Percentiles rank a stretch among this genome's conserved stretches.
Evolutionary conservation across 1,140 invertebrate genomes (phyloP).

Genomic region (Orchesella cincta): DNA sequence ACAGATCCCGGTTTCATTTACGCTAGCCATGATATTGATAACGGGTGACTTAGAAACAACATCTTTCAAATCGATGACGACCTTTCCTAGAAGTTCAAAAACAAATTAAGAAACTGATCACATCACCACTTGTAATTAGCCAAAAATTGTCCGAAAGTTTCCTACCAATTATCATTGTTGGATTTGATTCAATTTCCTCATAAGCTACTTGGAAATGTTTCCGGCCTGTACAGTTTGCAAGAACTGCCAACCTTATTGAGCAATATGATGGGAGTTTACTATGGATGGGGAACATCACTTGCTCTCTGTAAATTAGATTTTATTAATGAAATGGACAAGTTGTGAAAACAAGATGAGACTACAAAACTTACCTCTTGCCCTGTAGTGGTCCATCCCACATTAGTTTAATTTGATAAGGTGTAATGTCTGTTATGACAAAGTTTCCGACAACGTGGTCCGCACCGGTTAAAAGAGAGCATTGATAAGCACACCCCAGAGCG

Average conservation of each 20-base stretch:
- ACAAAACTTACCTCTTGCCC: slow-evolving; percentile 62
- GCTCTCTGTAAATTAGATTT: slow-evolving; percentile 60
- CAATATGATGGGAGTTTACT: slow-evolving; percentile 86
- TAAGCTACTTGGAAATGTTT: too few relatives aligned
- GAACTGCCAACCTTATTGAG: slow-evolving; percentile 75
- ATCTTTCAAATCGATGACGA: slow-evolving; percentile 78
- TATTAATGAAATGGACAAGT: slow-evolving; percentile 21
- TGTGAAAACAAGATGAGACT: too few relatives aligned
- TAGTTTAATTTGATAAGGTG: slow-evolving; percentile 85
- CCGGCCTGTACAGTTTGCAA: slow-evolving; percentile 76
- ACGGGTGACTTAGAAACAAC: slow-evolving; percentile 86
- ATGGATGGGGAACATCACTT: slow-evolving; percentile 76
- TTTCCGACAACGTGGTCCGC: slow-evolving; percentile 93
- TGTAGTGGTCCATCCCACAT: slow-evolving; percentile 76
- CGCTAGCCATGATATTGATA: slow-evolving; percentile 91
- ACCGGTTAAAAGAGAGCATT: slow-evolving; percentile 95
- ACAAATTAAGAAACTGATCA: not conserved
- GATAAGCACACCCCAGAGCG: slow-evolving; percentile 89
- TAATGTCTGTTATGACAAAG: slow-evolving; percentile 88
- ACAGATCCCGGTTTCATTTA: slow-evolving; percentile 91
- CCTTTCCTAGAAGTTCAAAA: slow-evolving; percentile 60
- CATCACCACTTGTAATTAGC: not conserved
- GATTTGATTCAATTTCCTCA: not conserved
- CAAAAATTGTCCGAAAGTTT: too few relatives aligned
- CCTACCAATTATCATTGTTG: too few relatives aligned